phyloP scores from a whole-genome alignment of 2,888 invertebrate species.

The Thecocarcelia acutangulata region DNA sequence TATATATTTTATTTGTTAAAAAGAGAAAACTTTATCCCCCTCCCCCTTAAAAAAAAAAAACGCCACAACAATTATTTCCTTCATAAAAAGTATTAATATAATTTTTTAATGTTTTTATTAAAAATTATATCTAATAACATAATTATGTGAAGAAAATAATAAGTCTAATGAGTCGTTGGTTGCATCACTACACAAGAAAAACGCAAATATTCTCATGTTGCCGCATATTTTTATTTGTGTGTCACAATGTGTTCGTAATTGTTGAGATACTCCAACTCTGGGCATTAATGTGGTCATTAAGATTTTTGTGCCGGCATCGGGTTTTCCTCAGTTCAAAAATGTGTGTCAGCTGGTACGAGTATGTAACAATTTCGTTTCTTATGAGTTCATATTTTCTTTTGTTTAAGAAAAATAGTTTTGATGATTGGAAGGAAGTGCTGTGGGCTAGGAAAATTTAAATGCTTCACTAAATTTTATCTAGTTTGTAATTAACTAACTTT shows the following conservation, averaged over 20 bases:
- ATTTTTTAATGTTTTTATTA: not conserved
- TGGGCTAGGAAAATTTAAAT: slow-evolving; percentile 4
- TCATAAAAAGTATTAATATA: no score
- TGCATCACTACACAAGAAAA: slow-evolving; percentile 15
- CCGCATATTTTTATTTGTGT: slow-evolving; percentile 3
- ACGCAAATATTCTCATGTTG: not conserved
- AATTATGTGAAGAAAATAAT: slow-evolving; percentile 51
- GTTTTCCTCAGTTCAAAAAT: not conserved
- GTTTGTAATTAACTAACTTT: slow-evolving; percentile 18
- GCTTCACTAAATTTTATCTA: not conserved
- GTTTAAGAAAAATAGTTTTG: not conserved
- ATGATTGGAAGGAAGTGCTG: not conserved
- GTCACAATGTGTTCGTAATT: not conserved
- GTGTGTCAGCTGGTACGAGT: slow-evolving; percentile 8
- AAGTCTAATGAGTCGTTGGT: no score
- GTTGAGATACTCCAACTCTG: slow-evolving; percentile 6
- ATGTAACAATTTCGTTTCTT: slow-evolving; percentile 9
- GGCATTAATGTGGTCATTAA: slow-evolving; percentile 40
- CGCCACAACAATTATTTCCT: no score
- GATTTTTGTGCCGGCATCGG: slow-evolving; percentile 2
- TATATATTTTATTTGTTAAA: no score
- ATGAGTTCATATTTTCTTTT: not conserved
- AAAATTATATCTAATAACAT: slow-evolving; percentile 40
- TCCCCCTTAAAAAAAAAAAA: no score
- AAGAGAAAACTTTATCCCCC: no score